Base-by-base conservation (phyloP, 2,797 vertebrate genomes). In the Silurus aristotelis region DNA sequence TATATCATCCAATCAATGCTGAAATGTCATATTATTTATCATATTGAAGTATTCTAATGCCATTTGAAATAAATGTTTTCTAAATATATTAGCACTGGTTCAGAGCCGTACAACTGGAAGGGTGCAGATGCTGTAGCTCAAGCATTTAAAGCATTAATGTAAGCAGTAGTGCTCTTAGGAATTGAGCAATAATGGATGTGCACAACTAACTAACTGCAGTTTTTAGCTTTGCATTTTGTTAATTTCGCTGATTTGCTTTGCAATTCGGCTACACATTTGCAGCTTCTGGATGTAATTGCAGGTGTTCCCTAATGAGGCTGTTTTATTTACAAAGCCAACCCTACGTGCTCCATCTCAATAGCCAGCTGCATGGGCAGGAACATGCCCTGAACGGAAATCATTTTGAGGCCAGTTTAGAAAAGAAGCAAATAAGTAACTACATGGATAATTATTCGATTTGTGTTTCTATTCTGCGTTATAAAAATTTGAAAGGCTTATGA, bases 221-320 rank as follows among this genome's bases (percentile, higher is more conserved):
- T 82, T 80, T 64, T 14, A 27, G 64, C 27, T 82, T 68, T 79
- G 85, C 61, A 17, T 86, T 63, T 67, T 55, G 63, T 81, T 78
- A 38, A 83, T 87, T 71, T n/a, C 68, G 70, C 83, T 73, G 75
- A 84, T 71, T 67, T 76, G 61, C 76, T 87, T 84, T 77, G 71
- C 77, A 85, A 83, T 81, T 67, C 48, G 25, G 38, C 75, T 79
- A 79, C 61, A 60, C 67, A 66, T 87, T 89, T 68, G 72, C 84
- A 58, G 90, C 87, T 76, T 61, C 75, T 79, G 66, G 48, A 77
- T 85, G 7, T 91, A 72, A 31, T 89, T 86, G 63, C 88, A 91
- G 89, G 89, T 92, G 89, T 83, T 61, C 86, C 61, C 8, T 88
- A 91, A 92, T 90, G 88, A 91, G 87, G 78, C 71, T 58, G 72